Percentiles rank a stretch among this genome's conserved stretches.
phyloP scores from a whole-genome alignment of 2,797 vertebrate genomes.

The Sphenopsis melanotis region DNA sequence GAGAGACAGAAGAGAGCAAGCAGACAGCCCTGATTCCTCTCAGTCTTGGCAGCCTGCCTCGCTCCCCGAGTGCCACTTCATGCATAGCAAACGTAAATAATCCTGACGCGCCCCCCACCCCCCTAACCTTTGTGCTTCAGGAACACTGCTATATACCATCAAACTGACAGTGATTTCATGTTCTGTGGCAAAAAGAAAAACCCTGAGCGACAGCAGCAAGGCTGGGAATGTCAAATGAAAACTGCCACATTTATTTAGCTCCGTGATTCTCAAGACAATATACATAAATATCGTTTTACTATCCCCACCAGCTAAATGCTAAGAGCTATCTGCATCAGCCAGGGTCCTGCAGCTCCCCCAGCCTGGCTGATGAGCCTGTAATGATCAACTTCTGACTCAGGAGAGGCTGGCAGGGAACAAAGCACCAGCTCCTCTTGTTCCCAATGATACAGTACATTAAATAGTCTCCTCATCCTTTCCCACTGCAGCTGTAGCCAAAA shows the following conservation, averaged over 20 bases:
- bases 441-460: not conserved
- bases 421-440: not conserved
- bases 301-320: not conserved
- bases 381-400: not conserved
- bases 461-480: not conserved
- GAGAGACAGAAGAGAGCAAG: constrained; percentile 4
- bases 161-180: constrained; percentile 50
- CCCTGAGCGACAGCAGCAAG: constrained; percentile 46
- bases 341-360: not conserved
- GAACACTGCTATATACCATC: constrained; percentile 12
- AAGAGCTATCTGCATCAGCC: not conserved
- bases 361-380: not conserved
- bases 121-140: constrained; percentile 29
- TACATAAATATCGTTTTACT: constrained; percentile 31
- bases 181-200: constrained; percentile 47
- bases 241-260: constrained; percentile 55
- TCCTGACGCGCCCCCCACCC: not conserved
- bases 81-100: constrained; percentile 30
- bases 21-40: not conserved
- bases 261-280: not conserved
- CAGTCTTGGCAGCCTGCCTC: constrained; percentile 5
- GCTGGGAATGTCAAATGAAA: constrained; percentile 43
- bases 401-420: not conserved
- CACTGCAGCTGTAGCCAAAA: not conserved
- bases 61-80: constrained; percentile 20